Conservation (phyloP, 2,888 invertebrate genomes). For the Trissolcus japonicus region DNA sequence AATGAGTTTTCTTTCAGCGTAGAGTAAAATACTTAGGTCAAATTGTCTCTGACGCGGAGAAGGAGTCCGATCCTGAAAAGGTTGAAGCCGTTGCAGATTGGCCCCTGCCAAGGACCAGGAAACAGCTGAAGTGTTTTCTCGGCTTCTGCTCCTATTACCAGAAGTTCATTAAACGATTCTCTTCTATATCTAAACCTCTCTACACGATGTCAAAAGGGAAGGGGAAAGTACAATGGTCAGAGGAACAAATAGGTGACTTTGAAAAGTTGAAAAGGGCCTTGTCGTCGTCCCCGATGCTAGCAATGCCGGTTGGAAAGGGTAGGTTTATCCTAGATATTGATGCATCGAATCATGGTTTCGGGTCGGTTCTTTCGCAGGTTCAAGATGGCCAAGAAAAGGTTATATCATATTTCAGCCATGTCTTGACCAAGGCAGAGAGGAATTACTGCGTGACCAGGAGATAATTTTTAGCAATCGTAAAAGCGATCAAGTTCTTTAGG, state of each 20-base stretch:
- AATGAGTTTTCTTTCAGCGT: conserved; percentile 33
- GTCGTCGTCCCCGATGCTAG: conserved; percentile 1
- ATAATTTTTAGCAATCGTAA: conserved; percentile 56
- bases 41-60: conserved; percentile 26
- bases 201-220: no score
- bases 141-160: conserved; percentile 61
- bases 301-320: background rate
- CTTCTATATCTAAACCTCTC: no score
- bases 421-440: background rate
- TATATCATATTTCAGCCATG: conserved; percentile 60
- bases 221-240: no score
- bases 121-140: conserved; percentile 2
- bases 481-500: background rate
- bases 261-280: no score
- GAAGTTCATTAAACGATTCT: no score
- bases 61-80: conserved; percentile 12
- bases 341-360: conserved; percentile 41
- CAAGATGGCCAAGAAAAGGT: conserved; percentile 58
- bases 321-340: conserved; percentile 43
- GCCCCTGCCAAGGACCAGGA: conserved; percentile 6
- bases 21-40: conserved; percentile 32
- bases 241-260: no score
- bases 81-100: background rate
- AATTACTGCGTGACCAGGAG: conserved; percentile 63
- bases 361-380: conserved; percentile 46